Base-by-base conservation (phyloP, 2,797 vertebrate genomes). In the Simalia tracyae region DNA sequence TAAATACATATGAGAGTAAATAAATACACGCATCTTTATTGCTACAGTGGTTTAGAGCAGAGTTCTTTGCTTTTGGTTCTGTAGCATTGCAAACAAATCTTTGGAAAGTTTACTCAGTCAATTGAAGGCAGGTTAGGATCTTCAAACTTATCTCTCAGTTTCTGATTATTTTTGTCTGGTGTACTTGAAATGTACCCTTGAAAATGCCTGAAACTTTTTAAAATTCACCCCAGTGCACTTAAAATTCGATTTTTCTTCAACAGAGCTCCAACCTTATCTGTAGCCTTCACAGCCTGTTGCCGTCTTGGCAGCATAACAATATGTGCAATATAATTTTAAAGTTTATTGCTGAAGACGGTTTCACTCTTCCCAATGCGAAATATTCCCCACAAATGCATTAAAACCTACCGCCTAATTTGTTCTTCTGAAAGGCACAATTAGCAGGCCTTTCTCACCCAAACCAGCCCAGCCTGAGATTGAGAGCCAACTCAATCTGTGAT, bases 21-120 rank as follows among this genome's bases (percentile, higher is more conserved):
- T 24, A 81, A 81, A 81, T 81, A 46, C 42, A 81, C 46, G 46
- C 19, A 24, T 24, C 3, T 81, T 46, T 42, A 81, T 46, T 19
- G 72, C 72, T 3, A 36, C 72, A 8, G 19, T 24, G 36, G 8
- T 81, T 46, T 22, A 42, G 36, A 36, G 42, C 3, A 8, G 36
- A 22, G 19, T 22, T 57, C 17, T 86, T 86, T 31, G n/a, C 10
- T 57, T n/a, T 3, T 11, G 8, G 56, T 24, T 60, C n/a, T 2
- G 8, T 36, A 86, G 28, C 28, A 3, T 14, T n/a, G 54, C 26
- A 86, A 86, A 86, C 28, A 84, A 95, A 89, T 94, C 90, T 93
- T 90, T 93, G 60, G 60, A 94, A 93, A 86, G 76, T 84, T 85
- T 94, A 91, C 95, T 95, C 57, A 61, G 92, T 95, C 90, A 87